Base-by-base conservation (phyloP, 2,797 vertebrate genomes). In the Netta rufina region DNA sequence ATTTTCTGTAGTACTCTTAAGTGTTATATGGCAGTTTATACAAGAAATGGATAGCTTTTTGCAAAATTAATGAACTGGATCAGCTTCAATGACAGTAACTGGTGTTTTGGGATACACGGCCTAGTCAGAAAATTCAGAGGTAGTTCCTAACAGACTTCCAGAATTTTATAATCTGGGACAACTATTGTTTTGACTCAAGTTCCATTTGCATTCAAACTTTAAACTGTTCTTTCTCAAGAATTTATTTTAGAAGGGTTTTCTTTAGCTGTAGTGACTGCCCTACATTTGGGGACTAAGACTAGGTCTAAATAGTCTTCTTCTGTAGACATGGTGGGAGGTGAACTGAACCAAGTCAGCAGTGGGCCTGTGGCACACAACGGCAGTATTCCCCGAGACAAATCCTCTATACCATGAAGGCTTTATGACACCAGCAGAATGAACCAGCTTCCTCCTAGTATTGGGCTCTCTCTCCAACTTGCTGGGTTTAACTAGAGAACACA, bases 21-120 rank as follows among this genome's bases (percentile, higher is more conserved):
- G 41, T 45, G 43, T 32, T 87, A 11, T 32, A 30, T 49, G 6
- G 19, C 56, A 86, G 64, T 8, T 79, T 78, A 8, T 36, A n/a
- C 33, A 77, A 89, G 49, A 79, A 87, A 87, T 16, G 33, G 47
- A 4, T 24, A 85, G 62, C 32, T 65, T 51, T 10, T 61, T 25
- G 28, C 41, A 92, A 83, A 93, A 83, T 27, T 67, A 84, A 74
- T n/a, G 0, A 92, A 54, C 13, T 69, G 65, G 39, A 87, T 77
- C 57, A 32, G 32, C 8, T 62, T 83, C 62, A 65, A 65, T 58
- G n/a, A 57, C 27, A 61, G 60, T 27, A 89, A 79, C 53, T 47
- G 70, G 7, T 47, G 45, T 21, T 82, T 76, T 33, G 56, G 71
- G 41, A 92, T n/a, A 66, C 14, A 56, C 11, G 21, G 30, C 27